Percentiles rank a stretch among this genome's conserved stretches.
These are phyloP conservation scores for Boloria euphrosyne DNA, from an alignment of 2,888 invertebrate genomes.

Conservation along the genomic window DNA sequence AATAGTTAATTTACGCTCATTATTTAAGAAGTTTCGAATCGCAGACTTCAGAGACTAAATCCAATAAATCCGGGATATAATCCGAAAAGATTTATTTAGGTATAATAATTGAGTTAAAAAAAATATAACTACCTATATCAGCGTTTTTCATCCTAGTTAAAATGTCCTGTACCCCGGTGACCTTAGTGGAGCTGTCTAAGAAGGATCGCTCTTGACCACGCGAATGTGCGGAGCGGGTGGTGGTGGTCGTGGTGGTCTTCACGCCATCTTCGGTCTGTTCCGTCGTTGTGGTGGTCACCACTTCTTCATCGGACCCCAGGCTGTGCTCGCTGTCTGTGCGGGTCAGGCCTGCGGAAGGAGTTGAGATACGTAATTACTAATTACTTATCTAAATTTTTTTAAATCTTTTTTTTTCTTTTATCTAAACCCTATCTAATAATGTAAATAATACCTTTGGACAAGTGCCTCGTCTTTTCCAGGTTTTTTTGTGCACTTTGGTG, in stretches of 20 bases:
- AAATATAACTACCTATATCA: conserved; percentile 81
- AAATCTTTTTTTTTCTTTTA: too few relatives aligned
- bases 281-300: conserved; percentile 52
- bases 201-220: conserved; percentile 81
- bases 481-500: too few relatives aligned
- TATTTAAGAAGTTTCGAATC: too few relatives aligned
- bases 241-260: conserved; percentile 54
- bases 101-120: not conserved
- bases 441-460: too few relatives aligned
- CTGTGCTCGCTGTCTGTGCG: conserved; percentile 74
- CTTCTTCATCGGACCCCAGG: conserved; percentile 64
- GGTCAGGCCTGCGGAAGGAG: conserved; percentile 50
- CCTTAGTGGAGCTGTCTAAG: conserved; percentile 86
- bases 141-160: conserved; percentile 90
- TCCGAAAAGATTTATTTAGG: too few relatives aligned
- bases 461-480: too few relatives aligned
- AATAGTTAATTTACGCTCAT: too few relatives aligned
- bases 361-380: not conserved
- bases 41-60: too few relatives aligned
- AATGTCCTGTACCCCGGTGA: conserved; percentile 89
- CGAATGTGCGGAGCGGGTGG: conserved; percentile 41
- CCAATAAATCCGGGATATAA: too few relatives aligned
- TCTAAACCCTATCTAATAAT: too few relatives aligned
- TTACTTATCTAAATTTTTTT: too few relatives aligned
- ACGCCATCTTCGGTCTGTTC: conserved; percentile 54